Evolutionary conservation across 2,888 invertebrate species (phyloP).

Genomic region (Tridacna crocea): DNA sequence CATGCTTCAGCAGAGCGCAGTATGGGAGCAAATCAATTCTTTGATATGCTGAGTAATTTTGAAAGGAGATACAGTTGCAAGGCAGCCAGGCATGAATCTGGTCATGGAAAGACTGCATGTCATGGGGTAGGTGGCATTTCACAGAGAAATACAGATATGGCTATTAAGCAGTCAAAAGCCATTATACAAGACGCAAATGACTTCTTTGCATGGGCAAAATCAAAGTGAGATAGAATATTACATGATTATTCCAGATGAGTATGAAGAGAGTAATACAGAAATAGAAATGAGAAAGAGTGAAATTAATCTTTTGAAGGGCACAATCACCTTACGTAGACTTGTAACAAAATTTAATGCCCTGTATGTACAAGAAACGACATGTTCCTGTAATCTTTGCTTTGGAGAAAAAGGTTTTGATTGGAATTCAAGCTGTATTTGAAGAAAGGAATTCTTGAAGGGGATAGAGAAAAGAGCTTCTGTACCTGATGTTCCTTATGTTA

Average conservation of each 20-base stretch:
- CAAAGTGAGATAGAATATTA: not conserved
- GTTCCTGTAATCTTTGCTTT: conserved; percentile 39
- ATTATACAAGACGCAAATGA: too few species aligned
- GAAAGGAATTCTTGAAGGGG: conserved; percentile 3
- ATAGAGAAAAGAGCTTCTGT: not conserved
- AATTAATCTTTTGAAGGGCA: conserved; percentile 38
- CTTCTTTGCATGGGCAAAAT: too few species aligned
- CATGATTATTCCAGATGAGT: not conserved
- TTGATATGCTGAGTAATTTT: too few species aligned
- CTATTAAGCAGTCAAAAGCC: too few species aligned
- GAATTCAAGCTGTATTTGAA: conserved; percentile 1
- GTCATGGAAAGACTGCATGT: too few species aligned
- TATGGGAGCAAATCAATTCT: too few species aligned
- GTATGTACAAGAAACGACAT: conserved; percentile 33
- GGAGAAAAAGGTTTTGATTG: conserved; percentile 18
- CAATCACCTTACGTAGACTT: conserved; percentile 47
- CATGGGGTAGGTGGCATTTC: too few species aligned
- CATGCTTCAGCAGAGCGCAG: too few species aligned
- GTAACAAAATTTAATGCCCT: not conserved
- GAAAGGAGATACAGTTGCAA: too few species aligned
- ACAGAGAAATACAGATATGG: too few species aligned
- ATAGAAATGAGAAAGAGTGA: conserved; percentile 16
- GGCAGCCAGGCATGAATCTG: too few species aligned
- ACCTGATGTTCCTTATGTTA: too few species aligned
- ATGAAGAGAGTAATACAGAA: not conserved